These are phyloP conservation scores for Eledone cirrhosa DNA, from an alignment of 2,888 invertebrate genomes.

Conservation along the genomic window DNA sequence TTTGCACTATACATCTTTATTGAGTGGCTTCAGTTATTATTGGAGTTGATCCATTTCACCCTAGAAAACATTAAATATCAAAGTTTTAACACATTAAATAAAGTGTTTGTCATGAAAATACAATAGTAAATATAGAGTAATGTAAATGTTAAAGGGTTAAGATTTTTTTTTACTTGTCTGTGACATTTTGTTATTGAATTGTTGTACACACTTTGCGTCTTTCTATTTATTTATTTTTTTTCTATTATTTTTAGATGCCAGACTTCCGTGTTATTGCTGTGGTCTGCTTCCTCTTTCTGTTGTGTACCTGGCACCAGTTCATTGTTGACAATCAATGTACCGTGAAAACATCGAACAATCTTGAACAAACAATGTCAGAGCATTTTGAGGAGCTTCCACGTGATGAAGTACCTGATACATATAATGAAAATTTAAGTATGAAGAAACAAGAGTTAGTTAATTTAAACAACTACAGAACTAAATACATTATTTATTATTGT, in stretches of 20 bases:
- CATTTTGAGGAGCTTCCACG: neutral
- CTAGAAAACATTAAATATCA: too few species aligned
- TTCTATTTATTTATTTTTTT: neutral
- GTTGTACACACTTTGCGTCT: neutral
- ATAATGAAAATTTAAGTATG: neutral
- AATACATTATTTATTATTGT: constrained; percentile 38
- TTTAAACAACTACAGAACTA: constrained; percentile 8
- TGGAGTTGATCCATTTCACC: too few species aligned
- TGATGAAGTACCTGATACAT: neutral
- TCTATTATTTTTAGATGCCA: constrained; percentile 10
- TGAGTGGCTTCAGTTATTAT: too few species aligned
- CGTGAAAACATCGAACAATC: neutral
- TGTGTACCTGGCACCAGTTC: constrained; percentile 19
- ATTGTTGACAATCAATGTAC: constrained; percentile 22
- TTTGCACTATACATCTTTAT: too few species aligned
- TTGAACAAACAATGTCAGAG: neutral
- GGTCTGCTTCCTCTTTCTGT: constrained; percentile 14
- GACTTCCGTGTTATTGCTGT: constrained; percentile 20
- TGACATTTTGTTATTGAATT: neutral
- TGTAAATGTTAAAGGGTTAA: too few species aligned
- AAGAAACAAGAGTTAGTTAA: neutral
- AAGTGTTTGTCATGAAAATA: too few species aligned
- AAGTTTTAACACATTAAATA: too few species aligned
- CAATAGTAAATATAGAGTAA: too few species aligned
- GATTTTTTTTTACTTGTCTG: too few species aligned